These are phyloP conservation scores for Odontomachus brunneus DNA, from an alignment of 1,140 invertebrate genomes.

Conservation along the genomic window DNA sequence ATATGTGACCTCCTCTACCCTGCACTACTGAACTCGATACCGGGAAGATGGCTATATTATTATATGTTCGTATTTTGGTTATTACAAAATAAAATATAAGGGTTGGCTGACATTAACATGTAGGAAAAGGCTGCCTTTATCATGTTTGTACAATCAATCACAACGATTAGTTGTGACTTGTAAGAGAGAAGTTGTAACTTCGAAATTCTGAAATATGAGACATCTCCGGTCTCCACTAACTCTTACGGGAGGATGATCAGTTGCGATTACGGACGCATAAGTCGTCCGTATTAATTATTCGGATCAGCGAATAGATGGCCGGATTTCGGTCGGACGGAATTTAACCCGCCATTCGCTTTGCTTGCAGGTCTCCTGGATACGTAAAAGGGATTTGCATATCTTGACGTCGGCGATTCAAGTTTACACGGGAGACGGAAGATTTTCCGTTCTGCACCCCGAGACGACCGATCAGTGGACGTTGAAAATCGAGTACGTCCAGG, in stretches of 20 bases:
- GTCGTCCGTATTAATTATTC: constrained; percentile 38
- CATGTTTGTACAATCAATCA: no score
- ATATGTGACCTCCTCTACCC: no score
- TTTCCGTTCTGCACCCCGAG: constrained; percentile 93
- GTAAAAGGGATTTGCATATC: constrained; percentile 95
- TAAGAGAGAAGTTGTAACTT: no score
- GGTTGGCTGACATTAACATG: no score
- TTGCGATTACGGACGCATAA: constrained; percentile 16
- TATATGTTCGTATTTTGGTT: no score
- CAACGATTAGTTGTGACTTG: no score
- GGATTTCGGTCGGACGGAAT: constrained; percentile 21
- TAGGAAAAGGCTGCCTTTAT: no score
- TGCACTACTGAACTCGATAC: no score
- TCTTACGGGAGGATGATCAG: neutral
- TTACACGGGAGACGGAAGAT: constrained; percentile 94
- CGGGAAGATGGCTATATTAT: no score
- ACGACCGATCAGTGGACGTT: constrained; percentile 96
- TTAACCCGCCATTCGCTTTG: constrained; percentile 54
- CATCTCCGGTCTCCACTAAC: no score
- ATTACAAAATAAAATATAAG: no score
- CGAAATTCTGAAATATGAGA: no score
- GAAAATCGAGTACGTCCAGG: constrained; percentile 94
- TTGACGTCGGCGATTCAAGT: constrained; percentile 94
- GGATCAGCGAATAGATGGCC: constrained; percentile 32
- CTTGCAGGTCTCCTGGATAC: constrained; percentile 95